Evolutionary conservation across 2,797 vertebrate species (phyloP), one percentile per base, ranked within the genome.

Genomic region (Eutrigla gurnardus): DNA sequence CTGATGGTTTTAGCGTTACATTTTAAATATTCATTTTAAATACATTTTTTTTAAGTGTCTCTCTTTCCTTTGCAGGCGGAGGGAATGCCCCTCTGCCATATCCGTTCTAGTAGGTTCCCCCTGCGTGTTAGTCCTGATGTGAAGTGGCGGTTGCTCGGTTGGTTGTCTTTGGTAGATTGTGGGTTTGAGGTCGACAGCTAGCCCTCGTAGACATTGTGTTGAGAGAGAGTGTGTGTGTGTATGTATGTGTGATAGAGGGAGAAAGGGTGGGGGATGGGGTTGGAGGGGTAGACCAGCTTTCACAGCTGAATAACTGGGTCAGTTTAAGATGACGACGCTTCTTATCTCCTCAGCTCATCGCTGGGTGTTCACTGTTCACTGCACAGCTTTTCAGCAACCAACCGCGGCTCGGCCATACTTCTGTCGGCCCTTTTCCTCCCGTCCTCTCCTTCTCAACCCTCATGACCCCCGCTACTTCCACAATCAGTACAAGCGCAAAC

Each of bases 281-380:
- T 32, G 35, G 77, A 35, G 32, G 50, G 81, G 54, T 53, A 50
- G 63, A 82, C 73, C 2, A 40, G 74, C 77, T 85, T 92, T 93
- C 88, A 90, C 91, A 91, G 90, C 73, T 88, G 90, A 93, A 91
- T 93, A 95, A 94, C 91, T 93, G 90, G 93, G 93, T 94, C 93
- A 93, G 70, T 91, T 91, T 88, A 90, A 90, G 84, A 90, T 93
- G 85, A 91, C 75, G 73, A 78, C 65, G 65, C 84, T 86, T 89
- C 79, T 87, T 90, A 92, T 92, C 89, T 82, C 87, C 77, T 91
- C 89, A 77, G 83, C 83, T 92, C 81, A 82, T 91, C 63, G 52
- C 72, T 61, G 77, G 65, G n/a, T 65, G 74, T 85, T 88, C 81
- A 86, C 87, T 58, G 70, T 83, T 89, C 78, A 83, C 82, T 82